Conservation (phyloP, 2,888 invertebrate genomes). For the Agrochola macilenta region DNA sequence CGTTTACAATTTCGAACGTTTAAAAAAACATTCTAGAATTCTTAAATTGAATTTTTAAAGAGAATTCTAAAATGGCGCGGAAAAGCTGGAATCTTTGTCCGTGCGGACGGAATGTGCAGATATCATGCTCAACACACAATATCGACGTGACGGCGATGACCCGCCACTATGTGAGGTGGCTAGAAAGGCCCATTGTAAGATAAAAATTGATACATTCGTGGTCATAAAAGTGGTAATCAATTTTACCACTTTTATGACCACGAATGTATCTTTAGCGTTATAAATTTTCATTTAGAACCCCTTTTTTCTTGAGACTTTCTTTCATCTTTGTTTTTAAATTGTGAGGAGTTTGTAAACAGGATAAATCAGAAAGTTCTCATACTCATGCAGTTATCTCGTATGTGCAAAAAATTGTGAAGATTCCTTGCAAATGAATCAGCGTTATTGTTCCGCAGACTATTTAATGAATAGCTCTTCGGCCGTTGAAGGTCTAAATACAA, state of each 20-base stretch:
- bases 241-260: conserved; percentile 64
- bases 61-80: conserved; percentile 20
- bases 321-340: not conserved
- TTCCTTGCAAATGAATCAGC: conserved; percentile 4
- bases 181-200: conserved; percentile 63
- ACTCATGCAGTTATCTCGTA: not conserved
- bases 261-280: conserved; percentile 22
- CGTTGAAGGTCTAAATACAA: not conserved
- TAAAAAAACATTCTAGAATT: conserved; percentile 16
- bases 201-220: conserved; percentile 76
- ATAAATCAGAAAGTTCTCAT: not conserved
- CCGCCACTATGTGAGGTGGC: conserved; percentile 71
- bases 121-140: conserved; percentile 47
- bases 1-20: conserved; percentile 13
- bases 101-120: conserved; percentile 35
- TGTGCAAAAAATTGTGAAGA: not conserved
- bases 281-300: conserved; percentile 21
- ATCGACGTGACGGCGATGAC: conserved; percentile 46
- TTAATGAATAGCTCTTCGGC: conserved; percentile 13
- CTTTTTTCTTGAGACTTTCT: not conserved
- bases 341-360: not conserved
- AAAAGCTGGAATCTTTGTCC: conserved; percentile 6
- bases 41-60: conserved; percentile 12
- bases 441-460: not conserved
- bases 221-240: too few species aligned